Evolutionary conservation across 2,888 invertebrate species (phyloP).

Genomic region (Zhengitettix transpicula): DNA sequence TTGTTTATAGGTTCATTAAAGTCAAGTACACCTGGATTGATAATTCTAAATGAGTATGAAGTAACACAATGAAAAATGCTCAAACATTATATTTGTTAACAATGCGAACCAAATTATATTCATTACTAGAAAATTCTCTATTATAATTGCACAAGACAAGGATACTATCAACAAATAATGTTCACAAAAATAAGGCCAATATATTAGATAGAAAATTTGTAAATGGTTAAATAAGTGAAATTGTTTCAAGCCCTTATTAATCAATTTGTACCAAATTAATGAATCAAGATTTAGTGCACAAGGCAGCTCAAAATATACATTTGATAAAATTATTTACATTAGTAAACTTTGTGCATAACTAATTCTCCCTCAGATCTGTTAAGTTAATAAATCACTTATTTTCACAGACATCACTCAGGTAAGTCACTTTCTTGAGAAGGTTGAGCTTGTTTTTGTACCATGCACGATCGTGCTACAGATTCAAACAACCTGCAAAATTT

Average conservation of each 20-base stretch:
- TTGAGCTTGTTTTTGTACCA: slow-evolving; percentile 64
- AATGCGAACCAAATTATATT: no score
- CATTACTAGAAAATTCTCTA: no score
- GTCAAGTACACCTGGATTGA: neutral
- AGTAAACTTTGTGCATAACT: neutral
- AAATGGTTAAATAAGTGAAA: no score
- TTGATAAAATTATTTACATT: neutral
- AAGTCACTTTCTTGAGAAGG: slow-evolving; percentile 45
- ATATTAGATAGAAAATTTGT: no score
- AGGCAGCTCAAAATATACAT: neutral
- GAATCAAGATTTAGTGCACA: neutral
- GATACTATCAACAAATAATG: no score
- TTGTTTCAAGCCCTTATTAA: no score
- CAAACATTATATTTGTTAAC: neutral
- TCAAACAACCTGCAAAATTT: slow-evolving; percentile 64
- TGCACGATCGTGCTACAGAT: slow-evolving; percentile 90
- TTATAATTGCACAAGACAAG: no score
- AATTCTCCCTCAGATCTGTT: neutral
- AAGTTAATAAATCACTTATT: neutral
- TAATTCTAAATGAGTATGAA: neutral
- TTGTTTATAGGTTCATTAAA: neutral
- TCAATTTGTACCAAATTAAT: neutral
- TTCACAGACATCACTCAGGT: slow-evolving; percentile 37
- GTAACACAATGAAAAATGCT: neutral
- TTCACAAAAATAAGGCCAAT: no score